Conservation (phyloP, 1,140 invertebrate species). For the Coptotermes formosanus region DNA sequence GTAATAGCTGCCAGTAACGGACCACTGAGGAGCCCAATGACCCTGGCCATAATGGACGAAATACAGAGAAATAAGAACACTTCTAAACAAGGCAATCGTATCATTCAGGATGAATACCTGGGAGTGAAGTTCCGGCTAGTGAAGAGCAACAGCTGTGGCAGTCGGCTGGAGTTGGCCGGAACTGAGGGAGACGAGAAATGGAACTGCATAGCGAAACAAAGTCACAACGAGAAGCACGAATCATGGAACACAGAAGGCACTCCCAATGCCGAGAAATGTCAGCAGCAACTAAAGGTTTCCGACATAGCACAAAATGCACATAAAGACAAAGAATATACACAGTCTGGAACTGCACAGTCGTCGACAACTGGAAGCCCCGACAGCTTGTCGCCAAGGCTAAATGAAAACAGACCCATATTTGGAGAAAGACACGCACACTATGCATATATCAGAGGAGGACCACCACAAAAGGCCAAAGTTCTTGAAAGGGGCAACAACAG, state of each 20-base stretch:
- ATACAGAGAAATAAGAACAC: conserved; percentile 56
- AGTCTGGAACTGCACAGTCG: conserved; percentile 46
- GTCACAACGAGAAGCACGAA: conserved; percentile 33
- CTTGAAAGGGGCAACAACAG: background rate
- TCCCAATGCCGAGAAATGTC: background rate
- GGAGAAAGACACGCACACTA: background rate
- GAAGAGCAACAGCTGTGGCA: conserved; percentile 82
- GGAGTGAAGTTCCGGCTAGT: conserved; percentile 73
- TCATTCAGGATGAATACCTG: conserved; percentile 19
- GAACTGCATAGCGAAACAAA: conserved; percentile 30
- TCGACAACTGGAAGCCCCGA: conserved; percentile 41
- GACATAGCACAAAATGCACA: conserved; percentile 38
- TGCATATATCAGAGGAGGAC: background rate
- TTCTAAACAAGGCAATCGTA: conserved; percentile 43
- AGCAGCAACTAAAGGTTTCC: too few relatives aligned
- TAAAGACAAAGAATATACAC: conserved; percentile 50
- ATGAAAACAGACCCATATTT: background rate
- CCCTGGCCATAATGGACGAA: conserved; percentile 66
- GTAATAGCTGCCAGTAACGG: conserved; percentile 64
- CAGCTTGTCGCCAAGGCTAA: background rate
- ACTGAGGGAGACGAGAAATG: conserved; percentile 46
- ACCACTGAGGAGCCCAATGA: conserved; percentile 60
- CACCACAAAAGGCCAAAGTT: background rate
- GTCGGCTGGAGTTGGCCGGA: conserved; percentile 73
- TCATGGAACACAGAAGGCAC: background rate